Evolutionary conservation across 2,113 vertebrate species (phyloP).

Genomic region (Alethe diademata): DNA sequence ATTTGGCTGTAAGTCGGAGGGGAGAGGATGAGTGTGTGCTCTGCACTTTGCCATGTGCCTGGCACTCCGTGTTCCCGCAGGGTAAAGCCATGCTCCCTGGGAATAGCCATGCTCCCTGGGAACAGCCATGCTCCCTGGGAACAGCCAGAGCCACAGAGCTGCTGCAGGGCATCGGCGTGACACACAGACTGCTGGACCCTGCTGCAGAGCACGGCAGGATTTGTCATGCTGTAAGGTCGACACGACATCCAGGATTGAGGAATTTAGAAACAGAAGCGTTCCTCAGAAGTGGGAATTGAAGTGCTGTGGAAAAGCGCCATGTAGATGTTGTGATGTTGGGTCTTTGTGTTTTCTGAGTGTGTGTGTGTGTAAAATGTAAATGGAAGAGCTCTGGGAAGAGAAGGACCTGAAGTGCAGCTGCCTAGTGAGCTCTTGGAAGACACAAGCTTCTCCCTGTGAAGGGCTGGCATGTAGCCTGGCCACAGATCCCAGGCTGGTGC

Average conservation of each 20-base stretch:
- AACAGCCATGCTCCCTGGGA: not conserved
- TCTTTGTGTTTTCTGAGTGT: not conserved
- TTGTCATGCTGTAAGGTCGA: not conserved
- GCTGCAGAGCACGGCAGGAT: not conserved
- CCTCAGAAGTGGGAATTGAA: not conserved
- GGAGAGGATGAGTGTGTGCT: not conserved
- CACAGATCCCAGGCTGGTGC: fast-evolving
- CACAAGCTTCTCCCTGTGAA: not conserved
- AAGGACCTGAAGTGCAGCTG: not conserved
- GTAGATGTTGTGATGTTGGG: not conserved
- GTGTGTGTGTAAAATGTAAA: not conserved
- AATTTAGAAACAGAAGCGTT: not conserved
- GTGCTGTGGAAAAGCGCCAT: not conserved
- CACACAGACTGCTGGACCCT: fast-evolving
- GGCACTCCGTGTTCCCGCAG: not conserved
- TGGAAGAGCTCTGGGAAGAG: not conserved
- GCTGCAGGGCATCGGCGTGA: fast-evolving
- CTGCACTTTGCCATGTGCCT: not conserved
- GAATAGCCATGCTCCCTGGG: fast-evolving
- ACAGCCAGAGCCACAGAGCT: fast-evolving
- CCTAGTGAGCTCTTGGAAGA: not conserved
- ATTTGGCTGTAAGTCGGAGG: not conserved
- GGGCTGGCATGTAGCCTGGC: not conserved
- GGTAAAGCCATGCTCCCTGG: fast-evolving
- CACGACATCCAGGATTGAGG: not conserved